These are phyloP conservation scores for Cuniculus paca DNA, from an alignment of 2,797 vertebrate species.

Conservation along the genomic window DNA sequence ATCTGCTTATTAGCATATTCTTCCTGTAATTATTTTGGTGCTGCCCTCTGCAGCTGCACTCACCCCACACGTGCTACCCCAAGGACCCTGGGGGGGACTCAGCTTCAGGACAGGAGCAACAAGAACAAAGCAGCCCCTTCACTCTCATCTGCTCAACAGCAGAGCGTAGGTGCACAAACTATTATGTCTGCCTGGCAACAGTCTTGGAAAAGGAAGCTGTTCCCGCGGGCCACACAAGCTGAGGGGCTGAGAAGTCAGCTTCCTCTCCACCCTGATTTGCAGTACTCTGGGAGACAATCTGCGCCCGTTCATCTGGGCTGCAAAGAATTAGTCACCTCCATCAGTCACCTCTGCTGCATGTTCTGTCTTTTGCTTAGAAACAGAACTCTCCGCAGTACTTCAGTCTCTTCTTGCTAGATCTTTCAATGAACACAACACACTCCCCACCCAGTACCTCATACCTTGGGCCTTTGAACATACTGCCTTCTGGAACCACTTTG, in stretches of 20 bases:
- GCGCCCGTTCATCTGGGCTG: neutral
- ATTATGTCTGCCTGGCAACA: neutral
- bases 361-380: neutral
- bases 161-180: neutral
- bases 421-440: neutral
- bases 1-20: constrained; percentile 80
- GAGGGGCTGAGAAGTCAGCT: neutral
- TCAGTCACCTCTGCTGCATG: neutral
- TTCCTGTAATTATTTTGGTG: constrained; percentile 71
- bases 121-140: neutral
- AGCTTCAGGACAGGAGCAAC: rapidly evolving
- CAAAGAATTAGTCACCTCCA: neutral
- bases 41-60: constrained; percentile 79
- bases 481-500: neutral
- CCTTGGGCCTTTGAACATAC: neutral
- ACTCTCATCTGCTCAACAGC: neutral
- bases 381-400: neutral
- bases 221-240: rapidly evolving
- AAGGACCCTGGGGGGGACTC: neutral
- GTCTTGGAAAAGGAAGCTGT: neutral
- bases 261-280: neutral
- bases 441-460: neutral
- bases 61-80: constrained; percentile 15
- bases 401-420: neutral
- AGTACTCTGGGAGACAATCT: too few species aligned